phyloP scores from a whole-genome alignment of 2,113 vertebrate species.

The Hyaena hyaena region DNA sequence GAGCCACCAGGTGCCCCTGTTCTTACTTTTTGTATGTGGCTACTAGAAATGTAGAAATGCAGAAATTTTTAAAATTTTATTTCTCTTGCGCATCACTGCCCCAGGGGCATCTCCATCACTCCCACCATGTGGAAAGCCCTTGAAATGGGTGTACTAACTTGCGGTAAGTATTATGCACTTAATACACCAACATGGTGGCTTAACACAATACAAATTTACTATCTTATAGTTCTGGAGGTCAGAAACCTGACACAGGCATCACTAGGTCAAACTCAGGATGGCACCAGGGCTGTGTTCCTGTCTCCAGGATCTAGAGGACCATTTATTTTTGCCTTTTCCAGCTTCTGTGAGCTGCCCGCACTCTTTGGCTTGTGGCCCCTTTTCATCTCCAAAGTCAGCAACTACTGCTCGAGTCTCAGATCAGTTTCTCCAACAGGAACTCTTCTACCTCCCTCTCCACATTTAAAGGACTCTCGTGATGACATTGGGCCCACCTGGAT shows the following conservation, averaged over 20 bases:
- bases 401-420: no score
- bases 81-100: rapidly evolving
- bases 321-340: no score
- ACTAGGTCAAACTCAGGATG: not conserved
- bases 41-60: not conserved
- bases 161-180: not conserved
- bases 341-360: not conserved
- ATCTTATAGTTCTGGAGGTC: not conserved
- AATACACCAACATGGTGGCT: not conserved
- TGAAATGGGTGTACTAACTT: not conserved
- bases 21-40: not conserved
- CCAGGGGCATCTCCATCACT: not conserved
- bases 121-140: not conserved
- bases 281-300: not conserved
- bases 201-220: no score
- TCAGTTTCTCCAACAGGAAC: rapidly evolving
- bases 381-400: not conserved
- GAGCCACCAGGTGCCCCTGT: not conserved
- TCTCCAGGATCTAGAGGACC: not conserved
- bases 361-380: not conserved
- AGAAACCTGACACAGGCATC: not conserved
- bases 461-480: not conserved
- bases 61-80: no score
- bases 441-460: not conserved
- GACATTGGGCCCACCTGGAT: no score